Conservation (phyloP, 1,140 invertebrate species). For the Neuroterus valhalla region DNA sequence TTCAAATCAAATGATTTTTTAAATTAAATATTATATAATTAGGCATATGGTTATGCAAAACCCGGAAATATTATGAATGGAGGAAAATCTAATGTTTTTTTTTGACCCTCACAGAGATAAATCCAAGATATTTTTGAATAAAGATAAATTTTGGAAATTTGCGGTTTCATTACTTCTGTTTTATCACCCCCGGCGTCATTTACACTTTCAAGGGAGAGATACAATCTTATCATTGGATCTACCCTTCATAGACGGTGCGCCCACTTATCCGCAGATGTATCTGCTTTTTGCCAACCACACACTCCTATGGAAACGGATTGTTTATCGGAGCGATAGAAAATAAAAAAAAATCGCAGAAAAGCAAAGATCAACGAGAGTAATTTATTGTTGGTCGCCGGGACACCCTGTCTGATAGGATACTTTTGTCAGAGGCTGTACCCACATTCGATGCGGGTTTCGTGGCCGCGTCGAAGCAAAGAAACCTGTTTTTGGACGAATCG, state of each 20-base stretch:
- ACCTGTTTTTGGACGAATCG: constrained; percentile 44
- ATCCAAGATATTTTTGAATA: no score
- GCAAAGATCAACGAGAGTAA: constrained; percentile 8
- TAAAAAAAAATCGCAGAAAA: not conserved
- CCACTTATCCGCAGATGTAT: constrained; percentile 15
- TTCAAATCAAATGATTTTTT: no score
- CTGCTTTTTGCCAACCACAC: constrained; percentile 20
- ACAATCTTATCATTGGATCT: constrained; percentile 5
- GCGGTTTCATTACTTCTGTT: constrained; percentile 15
- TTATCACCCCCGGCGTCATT: constrained; percentile 12
- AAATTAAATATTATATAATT: no score
- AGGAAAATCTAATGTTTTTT: no score
- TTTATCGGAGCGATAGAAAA: constrained; percentile 5
- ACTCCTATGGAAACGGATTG: constrained; percentile 14
- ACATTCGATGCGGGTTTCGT: constrained; percentile 21
- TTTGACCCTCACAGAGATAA: no score
- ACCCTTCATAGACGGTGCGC: constrained; percentile 17
- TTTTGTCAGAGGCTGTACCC: not conserved
- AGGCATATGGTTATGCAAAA: no score
- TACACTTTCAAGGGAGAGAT: constrained; percentile 1
- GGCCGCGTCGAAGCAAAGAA: constrained; percentile 32
- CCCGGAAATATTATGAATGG: no score
- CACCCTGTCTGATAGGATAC: not conserved
- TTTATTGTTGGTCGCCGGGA: constrained; percentile 1
- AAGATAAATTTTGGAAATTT: constrained; percentile 12